These are phyloP conservation scores for Solenopsis fugax DNA, from an alignment of 1,140 invertebrate species.

Conservation along the genomic window DNA sequence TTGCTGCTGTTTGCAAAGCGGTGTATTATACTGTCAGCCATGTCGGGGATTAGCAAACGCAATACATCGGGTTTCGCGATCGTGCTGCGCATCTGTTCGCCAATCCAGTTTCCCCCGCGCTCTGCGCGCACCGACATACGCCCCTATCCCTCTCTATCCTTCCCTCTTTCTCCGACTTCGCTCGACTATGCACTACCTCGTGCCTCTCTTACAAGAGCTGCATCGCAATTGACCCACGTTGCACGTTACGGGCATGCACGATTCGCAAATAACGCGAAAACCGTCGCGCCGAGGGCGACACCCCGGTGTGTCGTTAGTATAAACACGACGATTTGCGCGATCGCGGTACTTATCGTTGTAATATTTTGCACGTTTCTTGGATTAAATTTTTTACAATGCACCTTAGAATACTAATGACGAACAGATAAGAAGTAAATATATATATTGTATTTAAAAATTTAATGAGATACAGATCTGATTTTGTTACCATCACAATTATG, in stretches of 20 bases:
- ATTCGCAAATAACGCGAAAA: conserved; percentile 84
- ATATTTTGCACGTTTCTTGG: not conserved
- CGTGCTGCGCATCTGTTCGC: conserved; percentile 85
- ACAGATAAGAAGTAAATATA: not conserved
- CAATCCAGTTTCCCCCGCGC: conserved; percentile 57
- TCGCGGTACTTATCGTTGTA: conserved; percentile 26
- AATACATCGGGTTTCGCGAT: conserved; percentile 84
- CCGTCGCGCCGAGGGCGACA: conserved; percentile 56
- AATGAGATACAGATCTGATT: too few species aligned
- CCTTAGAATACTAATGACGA: not conserved
- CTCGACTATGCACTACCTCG: conserved; percentile 61
- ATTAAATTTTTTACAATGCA: not conserved
- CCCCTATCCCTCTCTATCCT: conserved; percentile 3
- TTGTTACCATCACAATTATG: too few species aligned
- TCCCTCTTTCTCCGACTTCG: conserved; percentile 61
- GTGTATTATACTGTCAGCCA: conserved; percentile 86
- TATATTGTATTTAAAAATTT: too few species aligned
- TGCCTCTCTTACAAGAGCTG: conserved; percentile 78
- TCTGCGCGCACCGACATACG: conserved; percentile 13
- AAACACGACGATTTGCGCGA: conserved; percentile 54
- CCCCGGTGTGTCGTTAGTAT: conserved; percentile 44
- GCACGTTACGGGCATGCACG: conserved; percentile 73
- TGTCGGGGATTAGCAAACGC: conserved; percentile 86
- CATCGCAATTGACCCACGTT: conserved; percentile 83
- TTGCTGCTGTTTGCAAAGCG: conserved; percentile 85